Percentiles rank a stretch among this genome's conserved stretches.
Evolutionary conservation across 1,140 invertebrate species (phyloP).

Genomic region (Camponotus vicinus): DNA sequence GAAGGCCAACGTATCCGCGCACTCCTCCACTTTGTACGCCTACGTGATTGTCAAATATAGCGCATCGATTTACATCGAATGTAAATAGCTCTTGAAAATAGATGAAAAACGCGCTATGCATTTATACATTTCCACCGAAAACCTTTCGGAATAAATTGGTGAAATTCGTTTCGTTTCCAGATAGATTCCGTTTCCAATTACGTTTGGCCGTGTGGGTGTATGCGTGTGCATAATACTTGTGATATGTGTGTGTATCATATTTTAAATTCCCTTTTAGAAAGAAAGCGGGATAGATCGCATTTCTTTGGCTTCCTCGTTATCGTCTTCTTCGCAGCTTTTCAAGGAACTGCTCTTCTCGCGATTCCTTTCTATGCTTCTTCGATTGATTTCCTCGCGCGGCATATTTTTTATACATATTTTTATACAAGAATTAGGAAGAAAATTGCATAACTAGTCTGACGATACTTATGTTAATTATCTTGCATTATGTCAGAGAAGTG

Average conservation of each 20-base stretch:
- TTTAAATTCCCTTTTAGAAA: no score
- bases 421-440: neutral
- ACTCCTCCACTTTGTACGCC: slow-evolving; percentile 89
- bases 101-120: neutral
- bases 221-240: no score
- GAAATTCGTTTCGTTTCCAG: no score
- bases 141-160: neutral
- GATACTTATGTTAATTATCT: neutral
- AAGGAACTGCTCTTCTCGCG: no score
- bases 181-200: no score
- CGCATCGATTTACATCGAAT: neutral
- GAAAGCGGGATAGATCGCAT: no score
- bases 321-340: no score
- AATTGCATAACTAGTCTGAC: neutral
- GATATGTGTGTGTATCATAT: no score
- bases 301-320: no score
- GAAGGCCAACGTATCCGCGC: slow-evolving; percentile 95
- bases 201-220: no score
- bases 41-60: slow-evolving; percentile 27
- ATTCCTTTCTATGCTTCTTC: no score
- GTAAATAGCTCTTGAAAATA: neutral
- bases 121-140: neutral
- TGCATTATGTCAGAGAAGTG: neutral
- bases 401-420: neutral
- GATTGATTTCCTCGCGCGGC: no score